Evolutionary conservation across 2,888 invertebrate species (phyloP).

Genomic region (Dasysyrphus albostriatus): DNA sequence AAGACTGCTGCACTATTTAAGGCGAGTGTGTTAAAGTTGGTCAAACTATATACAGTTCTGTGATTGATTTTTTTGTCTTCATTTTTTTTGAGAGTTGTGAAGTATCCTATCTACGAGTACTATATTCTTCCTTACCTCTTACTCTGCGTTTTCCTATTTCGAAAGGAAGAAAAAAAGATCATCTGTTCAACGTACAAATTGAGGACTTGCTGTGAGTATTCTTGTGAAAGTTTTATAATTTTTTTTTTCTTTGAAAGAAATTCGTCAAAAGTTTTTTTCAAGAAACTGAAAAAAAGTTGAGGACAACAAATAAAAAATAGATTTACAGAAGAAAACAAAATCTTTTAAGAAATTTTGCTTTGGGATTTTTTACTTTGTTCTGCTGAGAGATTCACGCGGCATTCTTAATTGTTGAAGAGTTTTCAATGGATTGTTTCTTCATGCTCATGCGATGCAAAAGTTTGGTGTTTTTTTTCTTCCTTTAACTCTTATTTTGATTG

Average conservation of each 20-base stretch:
- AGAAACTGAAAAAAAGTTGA: conserved; percentile 11
- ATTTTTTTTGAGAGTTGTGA: conserved; percentile 3
- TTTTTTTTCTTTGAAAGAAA: conserved; percentile 28
- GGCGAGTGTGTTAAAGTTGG: conserved; percentile 49
- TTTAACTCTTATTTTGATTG: conserved; percentile 46
- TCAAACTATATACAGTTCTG: conserved; percentile 59
- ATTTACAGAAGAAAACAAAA: conserved; percentile 13
- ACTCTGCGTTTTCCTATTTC: neutral
- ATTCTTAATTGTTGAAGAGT: conserved; percentile 72
- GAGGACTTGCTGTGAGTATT: conserved; percentile 50
- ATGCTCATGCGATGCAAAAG: conserved; percentile 43
- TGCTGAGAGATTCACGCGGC: conserved; percentile 62
- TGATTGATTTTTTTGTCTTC: conserved; percentile 48
- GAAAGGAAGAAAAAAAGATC: conserved; percentile 1
- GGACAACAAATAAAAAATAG: conserved; percentile 27
- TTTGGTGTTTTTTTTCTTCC: conserved; percentile 10
- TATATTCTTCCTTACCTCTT: neutral
- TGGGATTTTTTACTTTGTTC: conserved; percentile 8
- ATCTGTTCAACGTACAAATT: conserved; percentile 52
- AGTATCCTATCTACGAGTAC: neutral
- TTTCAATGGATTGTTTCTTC: conserved; percentile 40
- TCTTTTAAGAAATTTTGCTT: conserved; percentile 29
- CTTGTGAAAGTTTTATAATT: conserved; percentile 50
- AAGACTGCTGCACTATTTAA: conserved; percentile 1
- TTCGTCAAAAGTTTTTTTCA: conserved; percentile 62